Base-by-base conservation (phyloP, 2,113 vertebrate species). In the Grammomys surdaster region DNA sequence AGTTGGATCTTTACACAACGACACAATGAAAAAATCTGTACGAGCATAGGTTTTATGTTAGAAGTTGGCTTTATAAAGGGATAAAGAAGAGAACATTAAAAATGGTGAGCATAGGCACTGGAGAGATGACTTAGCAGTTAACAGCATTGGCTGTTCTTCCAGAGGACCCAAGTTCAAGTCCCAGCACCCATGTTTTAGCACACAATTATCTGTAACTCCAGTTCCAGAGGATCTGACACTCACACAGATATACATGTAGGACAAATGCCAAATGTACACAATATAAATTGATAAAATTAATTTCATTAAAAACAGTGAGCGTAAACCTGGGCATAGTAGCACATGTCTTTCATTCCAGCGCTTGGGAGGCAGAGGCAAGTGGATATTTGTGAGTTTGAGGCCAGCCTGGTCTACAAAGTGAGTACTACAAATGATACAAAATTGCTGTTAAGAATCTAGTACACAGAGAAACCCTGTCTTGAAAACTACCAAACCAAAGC, bases 11-110 rank as follows among this genome's bases (percentile, higher is more conserved):
- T 91, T 94, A 12, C 51, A 75, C 9, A 58, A 46, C 46, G 20
- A 7, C 51, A 63, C 72, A 56, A 90, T 65, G 10, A 26, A 22
- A 82, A 89, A 76, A 28, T 22, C 2, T 75, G 5, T 48, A 73
- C 7, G 10, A 81, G 17, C 36, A 36, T 77, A 80, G 11, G 10
- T 19, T 93, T 91, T 94, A 13, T 69, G 31, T 78, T 72, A 92
- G 60, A 93, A 20, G 11, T 76, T 76, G 40, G 81, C 31, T 93
- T 96, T 97, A 95, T 16, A 95, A 20, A 93, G 51, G 24, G 75
- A 5, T 85, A 84, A 92, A 77, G 43, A 77, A 67, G 12, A 7
- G 13, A 16, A 0, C 3, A 26, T 95, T 88, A n/a, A 85, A 94
- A 69, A 75, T 75, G 9, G 26, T 69, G 75, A 36, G 48, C 33